A percentile compares a stretch with the other conserved stretches of the same genome.
Conservation (phyloP, 2,113 vertebrate genomes). For the Falco punctatus region DNA sequence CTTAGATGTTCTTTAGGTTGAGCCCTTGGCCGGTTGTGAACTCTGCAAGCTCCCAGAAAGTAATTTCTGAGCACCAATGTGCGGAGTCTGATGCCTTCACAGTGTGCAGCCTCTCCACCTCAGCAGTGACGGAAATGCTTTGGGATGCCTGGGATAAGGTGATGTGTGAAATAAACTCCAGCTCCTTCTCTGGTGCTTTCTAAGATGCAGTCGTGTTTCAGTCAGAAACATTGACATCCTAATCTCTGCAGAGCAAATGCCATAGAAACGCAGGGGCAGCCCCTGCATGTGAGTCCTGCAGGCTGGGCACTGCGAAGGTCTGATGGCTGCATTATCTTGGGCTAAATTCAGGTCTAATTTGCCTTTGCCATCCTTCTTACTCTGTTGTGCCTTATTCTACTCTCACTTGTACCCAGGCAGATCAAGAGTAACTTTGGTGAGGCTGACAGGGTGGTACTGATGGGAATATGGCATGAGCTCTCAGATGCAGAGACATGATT, state of each 20-base stretch:
- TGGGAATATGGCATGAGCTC: too few relatives aligned
- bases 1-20: not conserved
- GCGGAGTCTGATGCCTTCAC: rapidly evolving
- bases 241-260: not conserved
- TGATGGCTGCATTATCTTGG: not conserved
- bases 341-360: not conserved
- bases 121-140: not conserved
- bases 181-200: not conserved
- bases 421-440: not conserved
- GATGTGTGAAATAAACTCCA: not conserved
- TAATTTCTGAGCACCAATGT: not conserved
- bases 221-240: not conserved
- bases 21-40: not conserved
- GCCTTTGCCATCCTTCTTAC: not conserved
- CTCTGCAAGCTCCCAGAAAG: not conserved
- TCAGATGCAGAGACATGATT: not conserved
- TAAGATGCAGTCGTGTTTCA: rapidly evolving
- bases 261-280: not conserved
- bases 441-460: too few relatives aligned
- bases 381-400: not conserved
- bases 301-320: not conserved
- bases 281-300: not conserved
- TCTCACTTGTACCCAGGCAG: not conserved
- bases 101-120: not conserved
- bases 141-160: not conserved